These are phyloP conservation scores for Euspilapteryx auroguttella DNA, from an alignment of 2,888 invertebrate genomes.

Conservation along the genomic window DNA sequence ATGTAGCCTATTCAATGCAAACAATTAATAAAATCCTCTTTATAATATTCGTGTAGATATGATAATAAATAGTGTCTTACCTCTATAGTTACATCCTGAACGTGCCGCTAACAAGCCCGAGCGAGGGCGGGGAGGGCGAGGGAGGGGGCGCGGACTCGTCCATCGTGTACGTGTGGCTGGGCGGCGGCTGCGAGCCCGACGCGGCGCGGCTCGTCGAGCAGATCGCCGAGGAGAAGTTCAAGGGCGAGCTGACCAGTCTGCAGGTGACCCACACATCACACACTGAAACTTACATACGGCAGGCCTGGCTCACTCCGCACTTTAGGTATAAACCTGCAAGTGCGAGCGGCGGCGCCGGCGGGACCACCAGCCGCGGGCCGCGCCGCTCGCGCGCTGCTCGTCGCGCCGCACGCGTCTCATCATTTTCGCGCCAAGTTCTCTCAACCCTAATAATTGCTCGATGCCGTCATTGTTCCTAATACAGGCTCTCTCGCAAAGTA, in stretches of 20 bases:
- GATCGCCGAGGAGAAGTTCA: constrained; percentile 92
- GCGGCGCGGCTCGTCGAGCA: constrained; percentile 86
- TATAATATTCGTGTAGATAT: too few relatives aligned
- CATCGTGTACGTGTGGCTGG: constrained; percentile 96
- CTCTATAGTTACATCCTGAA: constrained; percentile 87
- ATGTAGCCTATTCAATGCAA: neutral
- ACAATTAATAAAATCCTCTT: too few relatives aligned
- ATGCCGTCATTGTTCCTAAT: too few relatives aligned
- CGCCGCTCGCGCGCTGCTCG: too few relatives aligned
- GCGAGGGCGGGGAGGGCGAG: constrained; percentile 75
- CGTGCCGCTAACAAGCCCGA: constrained; percentile 88
- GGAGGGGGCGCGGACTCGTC: constrained; percentile 74
- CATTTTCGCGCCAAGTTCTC: too few relatives aligned
- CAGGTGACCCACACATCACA: constrained; percentile 61
- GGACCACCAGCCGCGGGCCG: too few relatives aligned
- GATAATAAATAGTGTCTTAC: too few relatives aligned
- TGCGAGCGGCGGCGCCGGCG: too few relatives aligned
- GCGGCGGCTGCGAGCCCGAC: constrained; percentile 80
- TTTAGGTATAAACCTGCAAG: too few relatives aligned
- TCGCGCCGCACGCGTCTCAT: too few relatives aligned
- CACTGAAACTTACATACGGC: neutral
- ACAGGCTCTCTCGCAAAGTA: too few relatives aligned
- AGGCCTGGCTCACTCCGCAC: neutral
- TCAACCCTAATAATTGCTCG: too few relatives aligned
- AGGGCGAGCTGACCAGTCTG: constrained; percentile 75